Evolutionary conservation across 2,888 invertebrate genomes (phyloP).

Genomic region (Epinotia brunnichana): DNA sequence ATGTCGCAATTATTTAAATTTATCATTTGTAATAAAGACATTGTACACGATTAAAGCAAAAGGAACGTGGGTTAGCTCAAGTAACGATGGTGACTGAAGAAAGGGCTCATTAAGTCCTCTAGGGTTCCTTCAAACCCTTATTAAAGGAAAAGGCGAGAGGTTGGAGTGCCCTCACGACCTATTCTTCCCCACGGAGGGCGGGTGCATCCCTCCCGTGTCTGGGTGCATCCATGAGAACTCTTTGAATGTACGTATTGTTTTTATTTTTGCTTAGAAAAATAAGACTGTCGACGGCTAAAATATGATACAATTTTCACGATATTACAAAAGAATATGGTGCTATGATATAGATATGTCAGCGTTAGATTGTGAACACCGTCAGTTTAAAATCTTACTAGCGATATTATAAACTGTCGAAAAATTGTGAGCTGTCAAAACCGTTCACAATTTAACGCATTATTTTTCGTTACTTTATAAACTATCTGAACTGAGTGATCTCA

Average conservation of each 20-base stretch:
- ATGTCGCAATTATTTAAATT: conserved; percentile 6
- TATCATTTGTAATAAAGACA: conserved; percentile 30
- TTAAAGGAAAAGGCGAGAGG: conserved; percentile 63
- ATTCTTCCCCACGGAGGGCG: conserved; percentile 45
- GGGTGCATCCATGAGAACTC: conserved; percentile 39
- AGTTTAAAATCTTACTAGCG: too few species aligned
- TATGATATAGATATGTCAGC: too few species aligned
- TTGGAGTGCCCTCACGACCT: conserved; percentile 56
- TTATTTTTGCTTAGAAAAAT: conserved; percentile 13
- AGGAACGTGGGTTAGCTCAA: conserved; percentile 40
- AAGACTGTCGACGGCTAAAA: background rate
- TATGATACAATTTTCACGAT: too few species aligned
- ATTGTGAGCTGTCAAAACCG: too few species aligned
- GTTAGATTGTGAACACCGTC: too few species aligned
- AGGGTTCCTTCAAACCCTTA: conserved; percentile 65
- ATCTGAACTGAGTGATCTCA: too few species aligned
- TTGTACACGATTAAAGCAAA: conserved; percentile 34
- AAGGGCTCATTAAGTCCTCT: conserved; percentile 71
- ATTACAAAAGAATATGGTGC: too few species aligned
- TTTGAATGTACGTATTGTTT: conserved; percentile 35
- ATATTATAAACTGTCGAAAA: too few species aligned
- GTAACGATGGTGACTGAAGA: conserved; percentile 48
- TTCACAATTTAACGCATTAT: too few species aligned
- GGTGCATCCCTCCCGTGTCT: conserved; percentile 42
- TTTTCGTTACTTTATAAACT: too few species aligned